Conservation (phyloP, 2,797 vertebrate genomes). For the Okamejei kenojei region DNA sequence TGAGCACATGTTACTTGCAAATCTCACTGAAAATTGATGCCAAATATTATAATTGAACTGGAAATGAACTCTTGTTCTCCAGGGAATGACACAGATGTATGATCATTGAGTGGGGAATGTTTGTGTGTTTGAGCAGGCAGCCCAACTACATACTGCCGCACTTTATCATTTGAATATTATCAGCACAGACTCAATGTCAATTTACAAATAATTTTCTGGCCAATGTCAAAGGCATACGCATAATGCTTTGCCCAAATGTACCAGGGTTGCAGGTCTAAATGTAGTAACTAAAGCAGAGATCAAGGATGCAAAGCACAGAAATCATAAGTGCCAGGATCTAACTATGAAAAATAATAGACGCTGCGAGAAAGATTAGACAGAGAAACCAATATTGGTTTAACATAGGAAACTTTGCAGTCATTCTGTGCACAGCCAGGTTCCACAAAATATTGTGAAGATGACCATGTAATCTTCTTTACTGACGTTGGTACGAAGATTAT, state of each 20-base stretch:
- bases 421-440: neutral
- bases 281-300: neutral
- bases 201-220: neutral
- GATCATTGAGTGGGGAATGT: neutral
- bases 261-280: neutral
- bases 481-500: neutral
- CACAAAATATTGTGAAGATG: neutral
- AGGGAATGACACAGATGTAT: neutral
- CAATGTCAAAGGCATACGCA: neutral
- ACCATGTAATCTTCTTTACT: neutral
- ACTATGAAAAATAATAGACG: neutral
- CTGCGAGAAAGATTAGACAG: too few species aligned
- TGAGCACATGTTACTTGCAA: slow-evolving; percentile 50
- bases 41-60: slow-evolving; percentile 2
- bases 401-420: neutral
- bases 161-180: neutral
- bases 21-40: slow-evolving; percentile 34
- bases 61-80: slow-evolving; percentile 9
- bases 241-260: neutral
- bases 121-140: neutral
- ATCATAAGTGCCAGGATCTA: neutral
- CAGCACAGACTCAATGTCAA: neutral
- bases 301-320: neutral
- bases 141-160: neutral
- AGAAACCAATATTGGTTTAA: neutral